These are phyloP conservation scores for Lordiphosa clarofinis DNA, from an alignment of 1,140 invertebrate genomes.

Conservation along the genomic window DNA sequence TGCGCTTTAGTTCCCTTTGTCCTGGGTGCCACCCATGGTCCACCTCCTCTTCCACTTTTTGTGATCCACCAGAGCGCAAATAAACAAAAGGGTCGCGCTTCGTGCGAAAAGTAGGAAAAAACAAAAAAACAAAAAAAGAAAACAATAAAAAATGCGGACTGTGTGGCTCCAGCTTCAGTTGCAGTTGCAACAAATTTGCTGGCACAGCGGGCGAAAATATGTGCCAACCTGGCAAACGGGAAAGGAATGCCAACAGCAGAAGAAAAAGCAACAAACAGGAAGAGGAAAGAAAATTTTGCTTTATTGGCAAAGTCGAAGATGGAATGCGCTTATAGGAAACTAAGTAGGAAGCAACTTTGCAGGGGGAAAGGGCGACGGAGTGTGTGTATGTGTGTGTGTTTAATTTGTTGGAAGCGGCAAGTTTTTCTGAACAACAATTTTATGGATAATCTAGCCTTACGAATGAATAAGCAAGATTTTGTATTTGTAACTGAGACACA, in stretches of 20 bases:
- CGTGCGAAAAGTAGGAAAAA: constrained; percentile 49
- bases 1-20: constrained; percentile 63
- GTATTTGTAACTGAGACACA: too few relatives aligned
- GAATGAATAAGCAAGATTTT: too few relatives aligned
- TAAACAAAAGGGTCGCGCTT: constrained; percentile 65
- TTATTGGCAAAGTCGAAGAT: constrained; percentile 53
- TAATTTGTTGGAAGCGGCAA: too few relatives aligned
- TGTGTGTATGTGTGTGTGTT: too few relatives aligned
- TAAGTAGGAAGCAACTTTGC: neutral
- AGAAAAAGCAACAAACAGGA: constrained; percentile 5
- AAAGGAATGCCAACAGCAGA: constrained; percentile 22
- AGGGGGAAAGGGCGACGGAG: too few relatives aligned
- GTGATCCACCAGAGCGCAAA: constrained; percentile 69
- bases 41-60: constrained; percentile 43
- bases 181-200: constrained; percentile 47
- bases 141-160: too few relatives aligned
- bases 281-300: constrained; percentile 44
- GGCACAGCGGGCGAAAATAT: constrained; percentile 47
- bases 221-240: constrained; percentile 41
- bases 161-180: constrained; percentile 19
- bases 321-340: constrained; percentile 36
- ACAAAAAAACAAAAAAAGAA: constrained; percentile 29
- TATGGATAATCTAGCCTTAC: too few relatives aligned
- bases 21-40: constrained; percentile 28
- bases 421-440: too few relatives aligned